Percentiles rank a stretch among this genome's conserved stretches.
phyloP scores from a whole-genome alignment of 2,888 invertebrate species.

The Norana najaformis region DNA sequence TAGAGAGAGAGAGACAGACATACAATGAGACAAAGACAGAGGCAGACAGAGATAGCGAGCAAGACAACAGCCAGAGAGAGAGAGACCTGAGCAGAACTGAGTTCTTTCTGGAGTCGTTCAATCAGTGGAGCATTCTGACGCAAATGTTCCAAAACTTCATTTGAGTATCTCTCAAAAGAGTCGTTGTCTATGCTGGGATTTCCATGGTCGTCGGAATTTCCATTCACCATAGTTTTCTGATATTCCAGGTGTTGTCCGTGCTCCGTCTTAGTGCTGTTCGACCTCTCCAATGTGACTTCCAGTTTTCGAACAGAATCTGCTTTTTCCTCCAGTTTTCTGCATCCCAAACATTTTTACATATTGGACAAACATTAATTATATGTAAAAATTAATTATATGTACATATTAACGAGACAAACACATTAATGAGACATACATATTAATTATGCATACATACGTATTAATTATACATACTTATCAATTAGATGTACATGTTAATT shows the following conservation, averaged over 20 bases:
- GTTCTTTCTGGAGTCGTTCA: conserved; percentile 68
- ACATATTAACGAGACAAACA: not conserved
- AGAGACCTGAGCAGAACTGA: conserved; percentile 67
- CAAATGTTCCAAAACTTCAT: conserved; percentile 69
- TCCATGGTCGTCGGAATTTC: not conserved
- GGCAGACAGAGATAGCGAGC: not conserved
- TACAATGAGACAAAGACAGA: not conserved
- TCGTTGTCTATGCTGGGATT: not conserved
- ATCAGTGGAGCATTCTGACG: conserved; percentile 70
- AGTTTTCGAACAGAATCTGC: not conserved
- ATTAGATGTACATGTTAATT: not conserved
- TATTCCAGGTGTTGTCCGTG: not conserved
- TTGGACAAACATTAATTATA: not conserved
- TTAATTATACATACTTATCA: not conserved
- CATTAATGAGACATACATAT: too few species aligned
- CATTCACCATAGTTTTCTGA: not conserved
- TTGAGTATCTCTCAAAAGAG: conserved; percentile 63
- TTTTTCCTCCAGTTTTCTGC: not conserved
- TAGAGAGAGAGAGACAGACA: not conserved
- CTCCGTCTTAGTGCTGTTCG: not conserved
- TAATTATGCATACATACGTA: too few species aligned
- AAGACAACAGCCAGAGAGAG: not conserved
- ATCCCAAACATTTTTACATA: not conserved
- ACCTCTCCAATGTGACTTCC: not conserved
- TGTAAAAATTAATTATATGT: not conserved